Evolutionary conservation across 2,888 invertebrate genomes (phyloP).

Genomic region (Camptogramma bilineatum): DNA sequence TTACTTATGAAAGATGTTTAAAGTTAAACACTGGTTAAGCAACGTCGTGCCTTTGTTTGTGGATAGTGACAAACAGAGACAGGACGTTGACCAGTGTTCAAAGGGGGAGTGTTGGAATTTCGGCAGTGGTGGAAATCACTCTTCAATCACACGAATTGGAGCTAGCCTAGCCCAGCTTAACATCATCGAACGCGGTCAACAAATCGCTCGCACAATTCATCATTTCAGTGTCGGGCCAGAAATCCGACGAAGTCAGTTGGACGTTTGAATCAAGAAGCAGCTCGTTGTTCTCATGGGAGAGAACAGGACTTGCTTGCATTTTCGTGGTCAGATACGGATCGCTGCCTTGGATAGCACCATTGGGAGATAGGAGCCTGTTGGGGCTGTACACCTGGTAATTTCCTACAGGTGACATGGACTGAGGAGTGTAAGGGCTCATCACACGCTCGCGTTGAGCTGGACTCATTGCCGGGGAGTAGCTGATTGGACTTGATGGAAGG

Average conservation of each 20-base stretch:
- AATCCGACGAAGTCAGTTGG: slow-evolving; percentile 63
- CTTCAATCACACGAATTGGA: slow-evolving; percentile 27
- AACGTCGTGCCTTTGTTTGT: too few relatives aligned
- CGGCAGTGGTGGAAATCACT: slow-evolving; percentile 60
- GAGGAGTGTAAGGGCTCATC: slow-evolving; percentile 74
- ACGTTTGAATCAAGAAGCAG: slow-evolving; percentile 65
- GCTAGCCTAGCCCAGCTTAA: slow-evolving; percentile 64
- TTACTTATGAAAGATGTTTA: too few relatives aligned
- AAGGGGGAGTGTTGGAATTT: slow-evolving; percentile 25
- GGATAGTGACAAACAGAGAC: too few relatives aligned
- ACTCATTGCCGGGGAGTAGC: slow-evolving; percentile 3
- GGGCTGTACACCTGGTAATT: slow-evolving; percentile 70
- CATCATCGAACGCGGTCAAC: slow-evolving; percentile 75
- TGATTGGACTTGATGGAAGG: slow-evolving; percentile 71
- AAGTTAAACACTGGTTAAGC: too few relatives aligned
- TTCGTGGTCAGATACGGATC: slow-evolving; percentile 76
- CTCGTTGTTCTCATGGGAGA: slow-evolving; percentile 61
- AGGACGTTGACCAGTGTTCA: too few relatives aligned
- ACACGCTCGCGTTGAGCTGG: slow-evolving; percentile 52
- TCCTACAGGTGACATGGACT: slow-evolving; percentile 71
- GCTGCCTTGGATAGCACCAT: slow-evolving; percentile 63
- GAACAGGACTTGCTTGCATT: slow-evolving; percentile 74
- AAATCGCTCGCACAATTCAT: slow-evolving; percentile 70
- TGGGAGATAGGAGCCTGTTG: slow-evolving; percentile 64
- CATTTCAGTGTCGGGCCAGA: slow-evolving; percentile 73